These are phyloP conservation scores for Drosophila subpulchrella DNA, from an alignment of 1,140 invertebrate genomes.

Conservation along the genomic window DNA sequence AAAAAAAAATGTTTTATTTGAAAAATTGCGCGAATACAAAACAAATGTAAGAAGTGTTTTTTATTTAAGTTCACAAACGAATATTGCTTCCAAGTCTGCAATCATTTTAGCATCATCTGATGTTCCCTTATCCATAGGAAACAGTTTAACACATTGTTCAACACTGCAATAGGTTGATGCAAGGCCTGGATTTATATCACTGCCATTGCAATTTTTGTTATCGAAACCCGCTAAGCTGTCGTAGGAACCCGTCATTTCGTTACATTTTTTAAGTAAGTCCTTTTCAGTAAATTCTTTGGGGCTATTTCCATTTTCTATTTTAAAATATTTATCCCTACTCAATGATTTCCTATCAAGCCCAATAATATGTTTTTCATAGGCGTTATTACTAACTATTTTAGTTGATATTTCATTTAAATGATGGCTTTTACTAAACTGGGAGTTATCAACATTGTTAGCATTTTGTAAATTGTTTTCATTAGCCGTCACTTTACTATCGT, in stretches of 20 bases:
- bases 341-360: background rate
- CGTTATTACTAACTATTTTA: background rate
- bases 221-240: background rate
- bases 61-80: constrained; percentile 58
- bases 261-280: background rate
- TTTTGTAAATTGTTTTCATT: background rate
- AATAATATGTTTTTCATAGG: too few species aligned
- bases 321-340: background rate
- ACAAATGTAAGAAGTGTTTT: background rate
- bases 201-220: background rate
- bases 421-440: too few species aligned
- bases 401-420: background rate
- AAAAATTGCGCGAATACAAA: too few species aligned
- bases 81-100: constrained; percentile 52
- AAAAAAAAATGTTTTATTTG: too few species aligned
- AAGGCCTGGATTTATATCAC: background rate
- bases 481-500: background rate
- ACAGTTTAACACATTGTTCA: background rate
- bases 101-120: constrained; percentile 42
- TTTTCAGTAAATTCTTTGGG: too few species aligned
- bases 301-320: background rate
- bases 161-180: background rate
- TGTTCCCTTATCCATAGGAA: background rate
- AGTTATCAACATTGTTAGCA: background rate
- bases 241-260: background rate